These are phyloP conservation scores for Mus minutoides DNA, from an alignment of 2,797 vertebrate genomes.

Conservation along the genomic window DNA sequence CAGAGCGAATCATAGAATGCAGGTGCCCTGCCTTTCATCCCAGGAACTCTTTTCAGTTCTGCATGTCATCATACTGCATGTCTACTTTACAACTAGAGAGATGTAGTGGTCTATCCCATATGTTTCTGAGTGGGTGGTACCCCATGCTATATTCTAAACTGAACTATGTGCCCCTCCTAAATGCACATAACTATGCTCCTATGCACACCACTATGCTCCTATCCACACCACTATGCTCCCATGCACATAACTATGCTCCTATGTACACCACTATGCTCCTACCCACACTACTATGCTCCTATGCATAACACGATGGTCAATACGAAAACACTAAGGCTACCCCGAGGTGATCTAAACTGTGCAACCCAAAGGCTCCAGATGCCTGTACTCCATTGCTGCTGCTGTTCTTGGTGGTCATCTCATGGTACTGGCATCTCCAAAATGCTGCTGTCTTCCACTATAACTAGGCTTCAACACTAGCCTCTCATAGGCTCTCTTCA, in stretches of 20 bases:
- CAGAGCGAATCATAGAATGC: background rate
- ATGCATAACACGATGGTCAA: background rate
- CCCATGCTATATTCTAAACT: background rate
- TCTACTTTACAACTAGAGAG: background rate
- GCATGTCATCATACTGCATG: background rate
- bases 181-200: too few species aligned
- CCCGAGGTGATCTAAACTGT: background rate
- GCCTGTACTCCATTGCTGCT: too few species aligned
- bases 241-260: too few species aligned
- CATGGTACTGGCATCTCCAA: too few species aligned
- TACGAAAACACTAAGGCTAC: background rate
- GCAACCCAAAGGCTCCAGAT: too few species aligned
- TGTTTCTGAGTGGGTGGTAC: background rate
- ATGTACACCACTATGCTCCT: too few species aligned
- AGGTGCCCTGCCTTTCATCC: background rate
- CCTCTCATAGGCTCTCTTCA: too few species aligned
- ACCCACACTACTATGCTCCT: too few species aligned
- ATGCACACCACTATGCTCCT: background rate
- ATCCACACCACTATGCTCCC: background rate
- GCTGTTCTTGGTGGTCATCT: too few species aligned
- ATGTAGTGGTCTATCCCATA: background rate
- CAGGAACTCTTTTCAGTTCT: background rate
- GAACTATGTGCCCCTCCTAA: background rate
- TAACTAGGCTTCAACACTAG: too few species aligned
- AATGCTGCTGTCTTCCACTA: too few species aligned